Base-by-base conservation (phyloP, 2,113 vertebrate genomes). In the Neoarius graeffei region DNA sequence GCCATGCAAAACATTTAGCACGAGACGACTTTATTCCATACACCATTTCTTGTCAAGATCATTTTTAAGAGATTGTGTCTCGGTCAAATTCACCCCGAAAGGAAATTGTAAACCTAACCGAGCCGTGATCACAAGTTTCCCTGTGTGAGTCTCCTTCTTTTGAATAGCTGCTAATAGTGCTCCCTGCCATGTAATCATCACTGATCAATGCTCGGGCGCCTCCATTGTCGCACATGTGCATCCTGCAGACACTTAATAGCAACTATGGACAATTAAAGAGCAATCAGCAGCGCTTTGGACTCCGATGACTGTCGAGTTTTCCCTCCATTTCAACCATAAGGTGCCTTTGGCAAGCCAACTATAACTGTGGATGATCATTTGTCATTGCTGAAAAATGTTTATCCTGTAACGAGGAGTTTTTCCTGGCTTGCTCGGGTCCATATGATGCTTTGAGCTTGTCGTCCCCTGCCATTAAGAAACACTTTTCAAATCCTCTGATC, bases 231-330 rank as follows among this genome's bases (percentile, higher is more conserved):
- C 82, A 66, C 85, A 77, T 77, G 59, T 88, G 87, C 50, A 81
- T 89, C 64, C 89, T 60, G 48, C 42, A 86, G 91, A 86, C 73
- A 52, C 82, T 87, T 89, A 88, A 91, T 87, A 87, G 85, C 87
- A 85, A 81, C 83, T 84, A 77, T 54, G 82, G 82, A 77, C 83
- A 84, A 91, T 92, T 90, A 90, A 92, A 90, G 56, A 59, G 80
- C 73, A 66, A 90, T 92, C 90, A 88, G 80, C 42, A 59, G 42
- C 1, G 30, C 77, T 80, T 42, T 85, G 81, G 76, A 56, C 79
- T 87, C 79, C 59, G 69, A 84, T 8, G 85, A 15, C 64, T 73
- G 17, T 50, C 48, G 74, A 56, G 27, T 79, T 74, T 77, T 35
- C n/a, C 42, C 54, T 84, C 66, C 86, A 50, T 88, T 88, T 35